Percentiles rank a stretch among this genome's conserved stretches.
Evolutionary conservation across 1,140 invertebrate species (phyloP).

Genomic region (Oedothorax gibbosus): DNA sequence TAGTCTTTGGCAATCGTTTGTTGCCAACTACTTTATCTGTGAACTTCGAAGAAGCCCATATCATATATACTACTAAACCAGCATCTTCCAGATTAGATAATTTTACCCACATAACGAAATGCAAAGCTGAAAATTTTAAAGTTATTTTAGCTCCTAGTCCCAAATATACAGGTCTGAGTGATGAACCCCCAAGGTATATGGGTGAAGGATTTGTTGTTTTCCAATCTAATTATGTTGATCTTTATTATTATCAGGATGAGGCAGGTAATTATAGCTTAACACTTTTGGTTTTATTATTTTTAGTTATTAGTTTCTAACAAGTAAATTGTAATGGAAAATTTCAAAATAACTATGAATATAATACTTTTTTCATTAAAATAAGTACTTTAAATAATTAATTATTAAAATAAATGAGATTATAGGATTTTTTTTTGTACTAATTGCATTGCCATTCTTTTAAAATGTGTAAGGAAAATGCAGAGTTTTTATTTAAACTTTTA

Average conservation of each 20-base stretch:
- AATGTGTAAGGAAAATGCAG: background rate
- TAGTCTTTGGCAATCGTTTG: conserved; percentile 96
- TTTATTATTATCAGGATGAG: conserved; percentile 98
- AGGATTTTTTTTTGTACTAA: background rate
- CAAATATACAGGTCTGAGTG: conserved; percentile 91
- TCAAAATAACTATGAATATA: background rate
- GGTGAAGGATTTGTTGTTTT: conserved; percentile 97
- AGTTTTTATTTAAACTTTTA: background rate
- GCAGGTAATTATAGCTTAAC: conserved; percentile 72
- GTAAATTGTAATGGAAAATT: background rate
- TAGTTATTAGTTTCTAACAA: background rate
- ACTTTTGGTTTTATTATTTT: background rate
- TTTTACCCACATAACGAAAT: conserved; percentile 97
- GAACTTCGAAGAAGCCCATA: conserved; percentile 93
- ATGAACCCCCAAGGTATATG: conserved; percentile 97
- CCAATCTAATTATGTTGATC: conserved; percentile 92
- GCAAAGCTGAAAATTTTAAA: conserved; percentile 94
- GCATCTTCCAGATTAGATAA: conserved; percentile 91
- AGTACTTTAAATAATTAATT: background rate
- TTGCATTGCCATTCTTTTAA: background rate
- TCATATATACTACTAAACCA: conserved; percentile 95
- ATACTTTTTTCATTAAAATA: background rate
- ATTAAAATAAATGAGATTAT: background rate
- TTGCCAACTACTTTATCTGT: conserved; percentile 93
- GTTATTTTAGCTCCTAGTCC: conserved; percentile 93